Evolutionary conservation across 2,888 invertebrate species (phyloP).

Genomic region (Lochmaea crataegi): DNA sequence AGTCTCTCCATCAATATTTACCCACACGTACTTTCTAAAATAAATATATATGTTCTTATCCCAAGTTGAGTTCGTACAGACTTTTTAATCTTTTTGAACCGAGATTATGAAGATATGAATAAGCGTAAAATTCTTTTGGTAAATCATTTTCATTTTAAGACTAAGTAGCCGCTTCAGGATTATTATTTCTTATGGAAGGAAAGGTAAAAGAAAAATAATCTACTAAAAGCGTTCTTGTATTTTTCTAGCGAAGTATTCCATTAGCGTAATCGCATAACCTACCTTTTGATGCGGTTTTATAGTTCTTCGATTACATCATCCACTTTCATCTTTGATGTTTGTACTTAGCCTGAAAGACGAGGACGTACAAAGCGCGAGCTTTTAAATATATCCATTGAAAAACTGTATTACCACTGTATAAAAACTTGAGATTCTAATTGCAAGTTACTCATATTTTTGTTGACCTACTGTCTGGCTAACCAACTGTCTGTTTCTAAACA

Average conservation of each 20-base stretch:
- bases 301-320: constrained; percentile 15
- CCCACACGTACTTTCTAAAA: too few relatives aligned
- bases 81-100: too few relatives aligned
- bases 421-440: not conserved
- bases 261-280: constrained; percentile 24
- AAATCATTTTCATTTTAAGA: not conserved
- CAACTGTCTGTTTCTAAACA: too few relatives aligned
- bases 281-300: constrained; percentile 12
- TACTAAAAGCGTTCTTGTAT: constrained; percentile 24
- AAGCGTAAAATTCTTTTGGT: not conserved
- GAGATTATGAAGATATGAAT: too few relatives aligned
- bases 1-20: too few relatives aligned
- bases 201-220: constrained; percentile 10
- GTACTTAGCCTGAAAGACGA: not conserved
- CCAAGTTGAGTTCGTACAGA: too few relatives aligned
- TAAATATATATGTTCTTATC: too few relatives aligned
- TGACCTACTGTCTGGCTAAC: too few relatives aligned
- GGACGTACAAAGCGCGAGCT: not conserved
- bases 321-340: constrained; percentile 19
- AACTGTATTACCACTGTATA: not conserved
- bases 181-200: not conserved
- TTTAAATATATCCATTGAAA: not conserved
- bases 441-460: not conserved
- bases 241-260: constrained; percentile 20
- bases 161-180: not conserved